Evolutionary conservation across 2,113 vertebrate genomes (phyloP), one percentile per base, ranked within the genome.

Genomic region (Catharus minimus): DNA sequence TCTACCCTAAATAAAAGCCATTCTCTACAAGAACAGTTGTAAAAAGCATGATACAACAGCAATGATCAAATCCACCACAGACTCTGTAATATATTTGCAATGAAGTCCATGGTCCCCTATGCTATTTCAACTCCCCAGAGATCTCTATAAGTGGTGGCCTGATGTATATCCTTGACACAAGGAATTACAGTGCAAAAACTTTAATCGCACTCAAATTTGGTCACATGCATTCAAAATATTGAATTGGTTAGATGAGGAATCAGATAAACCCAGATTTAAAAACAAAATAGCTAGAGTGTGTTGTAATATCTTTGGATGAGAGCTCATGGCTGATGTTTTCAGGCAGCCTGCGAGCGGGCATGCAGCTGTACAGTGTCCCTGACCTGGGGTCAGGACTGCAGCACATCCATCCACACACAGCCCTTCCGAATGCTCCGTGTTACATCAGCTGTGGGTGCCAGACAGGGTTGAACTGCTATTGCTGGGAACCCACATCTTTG

Each of bases 371-470:
- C 28, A 92, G 41, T 46, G 28, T 60, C 69, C 5, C 81, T 49
- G 87, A 82, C 53, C 75, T 5, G 0, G 15, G 87, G 78, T 52
- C 69, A 81, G 61, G 65, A 17, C 68, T 55, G 30, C 71, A 89
- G 88, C 77, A 38, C 32, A 10, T 65, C 62, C 28, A 24, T 27
- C 26, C 5, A 2, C n/a, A 19, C 36, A 5, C 1, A 0, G 58
- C 67, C 60, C 56, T 73, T 32, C 58, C 0, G 0, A 80, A 38
- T 6, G 11, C 23, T 41, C 73, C 0, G 0, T 0, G 0, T 39
- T 49, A 56, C 36, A 84, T 13, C 41, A 71, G 68, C 69, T 17
- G 6, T 5, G 41, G 23, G 9, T 56, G 89, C 36, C 80, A 88
- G 56, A 27, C 5, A 28, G 53, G 9, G 3, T 16, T 88, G 15